Evolutionary conservation across 2,113 vertebrate species (phyloP).

Genomic region (Calonectris borealis): DNA sequence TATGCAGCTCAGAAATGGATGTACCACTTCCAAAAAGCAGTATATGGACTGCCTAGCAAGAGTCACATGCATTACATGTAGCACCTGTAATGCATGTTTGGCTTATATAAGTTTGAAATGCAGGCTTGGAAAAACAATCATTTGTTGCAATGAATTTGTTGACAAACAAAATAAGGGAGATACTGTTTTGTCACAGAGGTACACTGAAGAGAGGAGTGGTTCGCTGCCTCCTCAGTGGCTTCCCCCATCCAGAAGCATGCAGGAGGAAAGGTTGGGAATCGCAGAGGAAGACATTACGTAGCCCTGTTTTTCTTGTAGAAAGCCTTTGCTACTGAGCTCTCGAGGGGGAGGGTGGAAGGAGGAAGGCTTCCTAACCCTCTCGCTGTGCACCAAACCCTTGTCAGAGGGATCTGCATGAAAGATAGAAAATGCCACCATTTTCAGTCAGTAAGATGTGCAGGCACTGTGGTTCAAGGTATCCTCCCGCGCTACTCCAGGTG

Average conservation of each 20-base stretch:
- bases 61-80: background rate
- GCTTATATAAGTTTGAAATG: background rate
- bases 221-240: background rate
- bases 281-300: background rate
- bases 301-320: background rate
- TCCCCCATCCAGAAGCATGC: rapidly evolving
- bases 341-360: background rate
- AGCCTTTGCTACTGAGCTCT: background rate
- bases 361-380: background rate
- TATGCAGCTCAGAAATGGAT: background rate
- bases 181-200: background rate
- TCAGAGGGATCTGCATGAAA: background rate
- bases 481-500: background rate
- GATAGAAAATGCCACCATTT: background rate
- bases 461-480: background rate
- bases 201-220: background rate
- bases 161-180: background rate
- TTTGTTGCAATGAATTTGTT: background rate
- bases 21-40: background rate
- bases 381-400: background rate
- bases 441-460: background rate
- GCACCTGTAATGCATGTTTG: background rate
- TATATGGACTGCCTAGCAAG: background rate
- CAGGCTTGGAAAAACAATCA: background rate
- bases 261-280: background rate